Percentiles rank a stretch among this genome's conserved stretches.
phyloP scores from a whole-genome alignment of 1,140 invertebrate species.

The Andrena cerasifolii region DNA sequence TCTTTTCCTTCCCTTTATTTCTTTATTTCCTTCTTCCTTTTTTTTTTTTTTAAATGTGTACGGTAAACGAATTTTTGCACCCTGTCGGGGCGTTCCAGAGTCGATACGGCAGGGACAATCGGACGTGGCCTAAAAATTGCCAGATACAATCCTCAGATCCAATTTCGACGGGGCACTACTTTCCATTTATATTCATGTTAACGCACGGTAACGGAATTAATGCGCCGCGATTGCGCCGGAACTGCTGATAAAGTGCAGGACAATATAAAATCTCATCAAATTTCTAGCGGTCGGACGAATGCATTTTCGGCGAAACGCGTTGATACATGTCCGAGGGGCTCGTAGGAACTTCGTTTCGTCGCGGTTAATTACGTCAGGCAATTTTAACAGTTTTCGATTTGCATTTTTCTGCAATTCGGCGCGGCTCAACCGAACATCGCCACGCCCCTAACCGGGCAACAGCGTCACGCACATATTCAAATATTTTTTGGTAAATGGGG shows the following conservation, averaged over 20 bases:
- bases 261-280: conserved; percentile 52
- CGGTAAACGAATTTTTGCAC: neutral
- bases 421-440: neutral
- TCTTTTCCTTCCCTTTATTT: neutral
- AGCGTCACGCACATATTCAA: neutral
- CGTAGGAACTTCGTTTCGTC: conserved; percentile 12
- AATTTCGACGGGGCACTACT: conserved; percentile 20
- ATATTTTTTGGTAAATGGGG: neutral
- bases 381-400: conserved; percentile 36
- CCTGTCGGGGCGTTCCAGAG: neutral
- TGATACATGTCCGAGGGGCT: conserved; percentile 1
- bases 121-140: conserved; percentile 17
- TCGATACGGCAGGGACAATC: neutral
- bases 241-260: conserved; percentile 37
- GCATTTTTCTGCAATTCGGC: neutral
- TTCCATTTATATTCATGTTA: conserved; percentile 48
- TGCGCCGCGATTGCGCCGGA: conserved; percentile 28
- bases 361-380: conserved; percentile 33
- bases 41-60: too few species aligned
- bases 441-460: neutral
- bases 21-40: too few species aligned
- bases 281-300: conserved; percentile 30
- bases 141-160: conserved; percentile 14
- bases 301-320: conserved; percentile 9
- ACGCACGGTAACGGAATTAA: conserved; percentile 45